Percentiles rank a stretch among this genome's conserved stretches.
phyloP scores from a whole-genome alignment of 2,888 invertebrate species.

The Leuctra nigra region DNA sequence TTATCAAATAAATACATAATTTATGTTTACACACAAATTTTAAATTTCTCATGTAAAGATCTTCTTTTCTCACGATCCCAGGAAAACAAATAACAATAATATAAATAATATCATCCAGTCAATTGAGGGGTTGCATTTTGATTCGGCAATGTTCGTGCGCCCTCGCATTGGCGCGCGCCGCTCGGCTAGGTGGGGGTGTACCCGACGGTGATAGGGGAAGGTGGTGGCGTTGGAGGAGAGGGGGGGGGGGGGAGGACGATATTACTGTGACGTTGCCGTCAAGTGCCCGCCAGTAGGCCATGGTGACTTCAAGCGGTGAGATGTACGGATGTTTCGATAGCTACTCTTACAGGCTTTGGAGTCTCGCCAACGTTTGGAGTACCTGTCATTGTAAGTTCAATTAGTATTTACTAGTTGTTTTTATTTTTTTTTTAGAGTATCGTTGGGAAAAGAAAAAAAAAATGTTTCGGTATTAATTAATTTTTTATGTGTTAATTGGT shows the following conservation, averaged over 20 bases:
- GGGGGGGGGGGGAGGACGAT: constrained; percentile 7
- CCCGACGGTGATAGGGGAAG: background rate
- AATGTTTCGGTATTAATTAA: too few species aligned
- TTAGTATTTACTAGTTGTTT: background rate
- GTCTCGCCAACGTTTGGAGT: constrained; percentile 69
- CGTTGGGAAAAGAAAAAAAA: too few species aligned
- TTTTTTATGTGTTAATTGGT: too few species aligned
- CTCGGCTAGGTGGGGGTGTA: background rate
- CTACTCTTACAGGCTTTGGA: constrained; percentile 70
- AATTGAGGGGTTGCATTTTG: too few species aligned
- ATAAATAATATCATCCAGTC: too few species aligned
- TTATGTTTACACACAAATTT: too few species aligned
- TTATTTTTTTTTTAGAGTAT: too few species aligned
- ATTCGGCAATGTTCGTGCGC: background rate
- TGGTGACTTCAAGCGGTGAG: constrained; percentile 73
- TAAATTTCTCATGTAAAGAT: too few species aligned
- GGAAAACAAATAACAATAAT: too few species aligned
- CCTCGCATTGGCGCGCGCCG: background rate
- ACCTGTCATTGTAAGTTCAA: constrained; percentile 63
- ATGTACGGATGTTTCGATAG: constrained; percentile 70
- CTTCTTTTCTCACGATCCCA: too few species aligned
- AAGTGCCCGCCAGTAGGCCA: constrained; percentile 56
- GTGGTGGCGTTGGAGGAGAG: background rate
- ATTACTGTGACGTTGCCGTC: constrained; percentile 1
- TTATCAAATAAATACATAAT: too few species aligned